Evolutionary conservation across 1,140 invertebrate genomes (phyloP), one percentile per base, ranked within the genome.

Genomic region (Ceratina japonica): DNA sequence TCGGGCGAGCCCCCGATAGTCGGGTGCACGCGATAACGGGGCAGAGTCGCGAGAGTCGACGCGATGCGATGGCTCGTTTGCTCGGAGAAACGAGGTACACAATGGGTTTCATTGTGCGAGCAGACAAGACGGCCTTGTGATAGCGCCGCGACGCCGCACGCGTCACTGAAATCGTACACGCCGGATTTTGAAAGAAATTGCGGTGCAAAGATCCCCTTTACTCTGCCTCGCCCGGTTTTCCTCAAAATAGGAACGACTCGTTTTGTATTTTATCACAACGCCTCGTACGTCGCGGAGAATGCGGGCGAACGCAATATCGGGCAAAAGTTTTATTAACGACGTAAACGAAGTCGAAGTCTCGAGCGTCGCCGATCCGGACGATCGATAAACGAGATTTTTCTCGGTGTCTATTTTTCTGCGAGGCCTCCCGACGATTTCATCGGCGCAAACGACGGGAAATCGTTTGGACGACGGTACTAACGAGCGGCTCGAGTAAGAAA

Each of bases 21-120:
- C 20, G 24, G 49, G 27, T 13, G 16, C 18, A 12, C n/a, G 27
- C 18, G 75, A 77, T 77, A 77, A 72, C 73, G 24, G 61, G n/a
- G 27, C 24, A 52, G 54, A 37, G 10, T 22, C 20, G 71, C 24
- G 59, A 22, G 49, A 16, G 27, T 27, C 37, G 37, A n/a, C 70
- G 5, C 27, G 27, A 24, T 24, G 20, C 5, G 12, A 3, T 44
- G 24, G 16, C 52, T 70, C 54, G 68, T 52, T 56, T 27, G 49
- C 18, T 8, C 20, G 44, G 22, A 52, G 49, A 58, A 37, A 27
- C 51, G 54, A 54, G 61, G 51, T 69, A 37, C 65, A 83, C 81
- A 83, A 83, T 80, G 76, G 72, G 51, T 71, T 76, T 80, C 68
- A 69, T 80, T 84, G n/a, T 56, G 31, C 44, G 24, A 54, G 61